Evolutionary conservation across 1,140 invertebrate species (phyloP), one percentile per base, ranked within the genome.

Genomic region (Bombus cullumanus): DNA sequence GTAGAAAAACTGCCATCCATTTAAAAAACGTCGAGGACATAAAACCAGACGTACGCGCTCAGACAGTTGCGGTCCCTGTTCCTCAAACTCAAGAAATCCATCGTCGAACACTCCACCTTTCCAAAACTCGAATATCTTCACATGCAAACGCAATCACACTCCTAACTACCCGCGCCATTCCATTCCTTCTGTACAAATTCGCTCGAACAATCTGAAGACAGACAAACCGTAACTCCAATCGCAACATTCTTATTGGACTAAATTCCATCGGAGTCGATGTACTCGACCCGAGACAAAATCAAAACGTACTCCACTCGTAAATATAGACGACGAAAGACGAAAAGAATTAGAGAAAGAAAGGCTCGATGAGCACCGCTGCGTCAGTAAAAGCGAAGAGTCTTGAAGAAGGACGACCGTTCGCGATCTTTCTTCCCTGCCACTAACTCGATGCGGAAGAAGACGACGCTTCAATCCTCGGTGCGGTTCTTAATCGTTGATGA

Each of bases 401-500:
- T 18, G 47, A 82, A 66, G 66, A n/a, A 34, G 39, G 74, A 74
- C 83, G 73, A 78, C 18, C 66, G 59, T 47, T 73, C 59, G 37
- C 47, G 59, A 62, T 74, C 62, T 34, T 59, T 37, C 22, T 81
- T 74, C 72, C 84, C 80, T 89, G 83, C 64, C 71, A 66, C 62
- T 77, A 47, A 47, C 22, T 78, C 37, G 34, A 73, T 82, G 82
- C 73, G 62, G 9, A 66, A 34, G 66, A 77, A 66, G 53, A 43
- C 73, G 43, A 25, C 68, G 59, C 62, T 68, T 43, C 43, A 34
- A 74, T 25, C 47, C 66, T 83, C 72, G 18, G 71, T 39, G 69
- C 22, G 80, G 76, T 90, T 88, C 77, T 88, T 90, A 90, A 91
- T 88, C 89, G 83, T 88, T 86, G 86, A 91, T 86, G 86, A 88